phyloP scores from a whole-genome alignment of 2,888 invertebrate species.

The Hirtodrosophila confusa region DNA sequence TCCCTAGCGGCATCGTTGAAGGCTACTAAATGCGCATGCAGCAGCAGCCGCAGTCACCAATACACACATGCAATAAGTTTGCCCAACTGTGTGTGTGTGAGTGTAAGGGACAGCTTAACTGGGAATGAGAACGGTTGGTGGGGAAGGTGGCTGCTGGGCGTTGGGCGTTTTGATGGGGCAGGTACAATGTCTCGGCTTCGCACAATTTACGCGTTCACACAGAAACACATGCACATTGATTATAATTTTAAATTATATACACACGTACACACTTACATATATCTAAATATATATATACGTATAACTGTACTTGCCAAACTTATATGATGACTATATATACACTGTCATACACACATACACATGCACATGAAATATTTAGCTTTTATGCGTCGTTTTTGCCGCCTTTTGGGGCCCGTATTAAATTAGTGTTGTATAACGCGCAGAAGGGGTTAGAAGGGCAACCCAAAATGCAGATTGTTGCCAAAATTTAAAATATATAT shows the following conservation, averaged over 20 bases:
- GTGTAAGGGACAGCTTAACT: conserved; percentile 65
- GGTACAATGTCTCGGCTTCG: conserved; percentile 72
- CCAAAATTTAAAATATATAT: conserved; percentile 50
- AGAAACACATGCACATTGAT: conserved; percentile 66
- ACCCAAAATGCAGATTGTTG: conserved; percentile 41
- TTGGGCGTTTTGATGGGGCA: conserved; percentile 27
- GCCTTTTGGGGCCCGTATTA: conserved; percentile 61
- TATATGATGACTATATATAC: conserved; percentile 57
- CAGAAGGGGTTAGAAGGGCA: conserved; percentile 27
- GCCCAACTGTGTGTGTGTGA: conserved; percentile 46
- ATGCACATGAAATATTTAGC: conserved; percentile 69
- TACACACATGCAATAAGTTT: conserved; percentile 65
- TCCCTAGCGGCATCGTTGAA: conserved; percentile 71
- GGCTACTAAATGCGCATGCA: conserved; percentile 80
- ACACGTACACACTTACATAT: conserved; percentile 32
- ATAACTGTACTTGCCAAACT: conserved; percentile 69
- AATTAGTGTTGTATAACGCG: conserved; percentile 72
- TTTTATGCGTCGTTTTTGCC: conserved; percentile 64
- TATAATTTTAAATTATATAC: conserved; percentile 82
- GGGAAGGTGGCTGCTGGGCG: conserved; percentile 1
- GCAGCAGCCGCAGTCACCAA: conserved; percentile 54
- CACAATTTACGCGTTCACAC: conserved; percentile 73
- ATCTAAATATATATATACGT: conserved; percentile 33
- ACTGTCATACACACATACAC: conserved; percentile 37
- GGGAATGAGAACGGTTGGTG: conserved; percentile 9